A percentile compares a stretch with the other conserved stretches of the same genome.
Evolutionary conservation across 2,888 invertebrate genomes (phyloP).

Genomic region (Dione juno): DNA sequence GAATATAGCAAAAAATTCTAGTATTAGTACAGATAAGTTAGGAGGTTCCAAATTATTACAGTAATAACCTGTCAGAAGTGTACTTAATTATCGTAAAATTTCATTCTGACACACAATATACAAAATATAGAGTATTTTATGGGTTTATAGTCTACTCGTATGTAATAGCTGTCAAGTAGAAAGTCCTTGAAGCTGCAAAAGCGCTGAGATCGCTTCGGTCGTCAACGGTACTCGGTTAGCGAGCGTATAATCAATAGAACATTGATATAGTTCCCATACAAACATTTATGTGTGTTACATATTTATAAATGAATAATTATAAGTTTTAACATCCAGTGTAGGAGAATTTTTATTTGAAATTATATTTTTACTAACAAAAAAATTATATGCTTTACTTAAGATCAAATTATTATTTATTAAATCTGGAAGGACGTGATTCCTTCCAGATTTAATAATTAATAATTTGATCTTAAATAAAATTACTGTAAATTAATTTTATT

Average conservation of each 20-base stretch:
- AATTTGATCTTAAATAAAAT: too few species aligned
- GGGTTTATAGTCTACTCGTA: slow-evolving; percentile 15
- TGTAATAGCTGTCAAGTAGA: slow-evolving; percentile 33
- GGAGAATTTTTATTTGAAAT: too few species aligned
- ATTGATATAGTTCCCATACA: slow-evolving; percentile 5
- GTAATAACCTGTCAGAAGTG: neutral
- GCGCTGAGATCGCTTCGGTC: slow-evolving; percentile 19
- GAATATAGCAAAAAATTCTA: neutral
- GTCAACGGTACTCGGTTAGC: slow-evolving; percentile 27
- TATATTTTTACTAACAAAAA: too few species aligned
- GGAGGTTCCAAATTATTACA: too few species aligned
- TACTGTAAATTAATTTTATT: too few species aligned
- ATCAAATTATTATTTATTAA: too few species aligned
- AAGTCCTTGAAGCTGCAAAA: slow-evolving; percentile 33
- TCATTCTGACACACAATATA: neutral
- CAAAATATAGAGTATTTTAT: slow-evolving; percentile 11
- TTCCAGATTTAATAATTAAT: too few species aligned
- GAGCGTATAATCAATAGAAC: slow-evolving; percentile 28
- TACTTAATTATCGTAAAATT: neutral
- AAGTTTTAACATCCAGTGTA: too few species aligned
- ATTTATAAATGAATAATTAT: too few species aligned
- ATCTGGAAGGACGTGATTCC: too few species aligned
- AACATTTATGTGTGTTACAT: neutral
- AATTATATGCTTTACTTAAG: too few species aligned
- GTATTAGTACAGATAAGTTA: too few species aligned